Evolutionary conservation across 2,113 vertebrate species (phyloP), one percentile per base, ranked within the genome.

Genomic region (Cinclus mexicanus): DNA sequence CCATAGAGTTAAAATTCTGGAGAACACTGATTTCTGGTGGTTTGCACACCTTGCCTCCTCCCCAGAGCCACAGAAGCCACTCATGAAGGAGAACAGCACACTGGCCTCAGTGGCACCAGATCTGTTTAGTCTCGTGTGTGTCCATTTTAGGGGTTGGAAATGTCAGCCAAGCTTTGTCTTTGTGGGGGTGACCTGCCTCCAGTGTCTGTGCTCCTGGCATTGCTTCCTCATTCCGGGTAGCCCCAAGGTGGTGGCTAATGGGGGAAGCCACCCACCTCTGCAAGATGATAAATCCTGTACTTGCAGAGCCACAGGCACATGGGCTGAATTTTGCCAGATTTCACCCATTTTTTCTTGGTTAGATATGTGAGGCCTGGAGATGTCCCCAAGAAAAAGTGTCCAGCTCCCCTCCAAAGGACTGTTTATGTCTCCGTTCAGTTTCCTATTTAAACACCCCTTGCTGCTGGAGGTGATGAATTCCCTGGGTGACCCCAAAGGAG

Each of bases 221-320:
- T 55, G 61, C n/a, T 39, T 77, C 13, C 50, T 83, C 37, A 77
- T 67, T 49, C 39, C 59, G 83, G 44, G 53, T 93, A 39, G 35
- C 39, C 57, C 49, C 0, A 0, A 0, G 1, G 42, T 14, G 39
- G 3, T 79, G 53, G 19, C 64, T 52, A 19, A 50, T 3, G 0
- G 2, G 63, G 28, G 8, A 87, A 59, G 39, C 33, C 56, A 81
- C 78, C 15, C 26, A 42, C 22, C 46, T 39, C 75, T 47, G 33
- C 1, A 1, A 39, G 47, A 13, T 29, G 23, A 67, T 49, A 78
- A 65, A 81, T 37, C 44, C 28, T 56, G 31, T 26, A 7, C 49
- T 68, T 26, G 25, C 31, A 71, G 23, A 85, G n/a, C 64, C 49
- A 22, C 55, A 10, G 33, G 10, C 24, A 59, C 1, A 1, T 4